Evolutionary conservation across 2,888 invertebrate species (phyloP).

Genomic region (Pterobdella sp.): DNA sequence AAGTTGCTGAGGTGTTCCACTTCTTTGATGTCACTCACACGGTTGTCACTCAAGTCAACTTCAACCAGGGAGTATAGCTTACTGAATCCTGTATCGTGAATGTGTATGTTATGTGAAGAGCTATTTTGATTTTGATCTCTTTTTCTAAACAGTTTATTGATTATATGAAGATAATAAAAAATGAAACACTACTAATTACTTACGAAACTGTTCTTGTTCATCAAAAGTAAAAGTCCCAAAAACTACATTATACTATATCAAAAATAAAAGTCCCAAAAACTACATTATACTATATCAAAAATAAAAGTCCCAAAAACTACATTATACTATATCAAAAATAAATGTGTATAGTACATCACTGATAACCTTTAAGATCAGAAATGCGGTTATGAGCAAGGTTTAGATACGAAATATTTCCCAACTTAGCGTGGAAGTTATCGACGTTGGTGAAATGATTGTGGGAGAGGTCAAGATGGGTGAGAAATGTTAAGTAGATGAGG

Average conservation of each 20-base stretch:
- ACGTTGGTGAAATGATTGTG: conserved; percentile 11
- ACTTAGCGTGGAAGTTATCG: background rate
- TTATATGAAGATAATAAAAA: background rate
- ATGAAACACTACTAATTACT: no score
- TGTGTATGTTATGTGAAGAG: no score
- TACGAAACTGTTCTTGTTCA: no score
- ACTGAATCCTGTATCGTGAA: background rate
- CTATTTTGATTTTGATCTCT: no score
- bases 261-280: no score
- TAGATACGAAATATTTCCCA: conserved; percentile 4
- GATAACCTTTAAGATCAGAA: conserved; percentile 5
- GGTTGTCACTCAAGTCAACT: conserved; percentile 2
- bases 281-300: no score
- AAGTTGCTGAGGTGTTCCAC: background rate
- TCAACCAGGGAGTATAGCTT: conserved; percentile 9
- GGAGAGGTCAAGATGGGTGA: conserved; percentile 16
- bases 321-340: background rate
- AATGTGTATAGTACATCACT: background rate
- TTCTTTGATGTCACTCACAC: background rate
- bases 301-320: conserved; percentile 5
- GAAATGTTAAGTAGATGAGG: background rate
- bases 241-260: no score
- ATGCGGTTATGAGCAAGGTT: conserved; percentile 18
- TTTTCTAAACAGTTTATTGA: no score
- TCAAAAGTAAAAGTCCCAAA: no score